Evolutionary conservation across 2,797 vertebrate genomes (phyloP), one percentile per base, ranked within the genome.

Genomic region (Erethizon dorsatum): DNA sequence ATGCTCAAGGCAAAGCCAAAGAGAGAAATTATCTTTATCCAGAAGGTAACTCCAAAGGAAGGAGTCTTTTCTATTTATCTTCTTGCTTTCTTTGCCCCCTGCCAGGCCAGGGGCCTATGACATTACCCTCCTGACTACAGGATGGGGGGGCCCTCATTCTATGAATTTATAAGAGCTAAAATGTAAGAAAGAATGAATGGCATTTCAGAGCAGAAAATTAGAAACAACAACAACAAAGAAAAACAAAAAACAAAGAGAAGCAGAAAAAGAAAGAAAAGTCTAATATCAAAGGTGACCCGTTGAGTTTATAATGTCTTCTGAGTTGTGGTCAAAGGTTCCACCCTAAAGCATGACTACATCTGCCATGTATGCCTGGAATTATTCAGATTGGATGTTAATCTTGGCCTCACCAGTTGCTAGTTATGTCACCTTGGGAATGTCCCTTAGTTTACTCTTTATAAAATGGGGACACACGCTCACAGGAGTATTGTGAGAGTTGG

Each of bases 1-100:
- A 94, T 45, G 18, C 93, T 94, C 75, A 91, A 85, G 90, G 73
- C 69, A 97, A 18, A 94, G 91, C 61, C 84, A 89, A 82, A 95
- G 63, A 85, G 80, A 95, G 83, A 90, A 56, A 71, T 56, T 31
- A 78, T 93, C 75, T 96, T 90, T 93, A 97, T 77, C 63, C 28
- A 71, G 50, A 90, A 80, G 50, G 18, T 45, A 71, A 82, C 8
- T 87, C 54, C n/a, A 71, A 87, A 84, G 92, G 61, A 52, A 84
- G 73, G 17, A 56, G 6, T 52, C 24, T 84, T 71, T 92, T 77
- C 47, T 91, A 17, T 28, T 92, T 73, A 82, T 4, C 31, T 83
- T 84, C 56, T 91, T 90, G 52, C 5, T 94, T 75, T 83, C 88
- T 95, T 94, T 52, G n/a, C 45, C 96, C 26, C 22, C 69, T 84